phyloP scores from a whole-genome alignment of 2,888 invertebrate species.

The Aleiodes alternator region DNA sequence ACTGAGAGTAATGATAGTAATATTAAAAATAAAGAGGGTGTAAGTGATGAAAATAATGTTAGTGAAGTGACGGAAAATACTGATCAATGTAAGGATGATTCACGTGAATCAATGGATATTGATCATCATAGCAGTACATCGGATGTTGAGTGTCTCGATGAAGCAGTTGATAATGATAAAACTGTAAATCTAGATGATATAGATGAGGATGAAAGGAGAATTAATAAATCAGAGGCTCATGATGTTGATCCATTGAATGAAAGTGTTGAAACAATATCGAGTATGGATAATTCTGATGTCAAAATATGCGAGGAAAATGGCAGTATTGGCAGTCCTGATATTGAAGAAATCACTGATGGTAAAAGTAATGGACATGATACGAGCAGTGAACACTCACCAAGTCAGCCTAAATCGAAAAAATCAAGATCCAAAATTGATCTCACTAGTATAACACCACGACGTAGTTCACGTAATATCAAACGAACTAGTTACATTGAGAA shows the following conservation, averaged over 20 bases:
- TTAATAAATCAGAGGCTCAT: constrained; percentile 69
- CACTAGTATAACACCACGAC: constrained; percentile 75
- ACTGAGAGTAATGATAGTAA: constrained; percentile 56
- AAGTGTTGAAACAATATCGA: constrained; percentile 59
- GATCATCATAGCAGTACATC: constrained; percentile 68
- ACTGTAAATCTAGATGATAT: constrained; percentile 40
- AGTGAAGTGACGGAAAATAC: constrained; percentile 66
- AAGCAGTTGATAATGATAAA: constrained; percentile 66
- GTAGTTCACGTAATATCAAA: constrained; percentile 79
- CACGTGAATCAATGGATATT: constrained; percentile 67
- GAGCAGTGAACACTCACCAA: constrained; percentile 55
- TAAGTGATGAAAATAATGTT: constrained; percentile 78
- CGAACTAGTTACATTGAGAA: constrained; percentile 79
- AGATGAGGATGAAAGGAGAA: constrained; percentile 38
- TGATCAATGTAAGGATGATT: constrained; percentile 41
- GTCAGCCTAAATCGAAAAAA: constrained; percentile 66
- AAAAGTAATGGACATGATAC: constrained; percentile 68
- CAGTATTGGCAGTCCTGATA: constrained; percentile 71
- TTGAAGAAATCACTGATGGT: constrained; percentile 71
- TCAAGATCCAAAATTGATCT: constrained; percentile 67
- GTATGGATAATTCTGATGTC: constrained; percentile 61
- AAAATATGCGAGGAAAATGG: constrained; percentile 73
- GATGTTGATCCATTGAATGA: constrained; percentile 61
- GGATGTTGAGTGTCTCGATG: constrained; percentile 73
- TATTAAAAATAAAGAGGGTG: constrained; percentile 62